phyloP scores from a whole-genome alignment of 92 coral and sea anemone species.

The Micromussa lordhowensis region DNA sequence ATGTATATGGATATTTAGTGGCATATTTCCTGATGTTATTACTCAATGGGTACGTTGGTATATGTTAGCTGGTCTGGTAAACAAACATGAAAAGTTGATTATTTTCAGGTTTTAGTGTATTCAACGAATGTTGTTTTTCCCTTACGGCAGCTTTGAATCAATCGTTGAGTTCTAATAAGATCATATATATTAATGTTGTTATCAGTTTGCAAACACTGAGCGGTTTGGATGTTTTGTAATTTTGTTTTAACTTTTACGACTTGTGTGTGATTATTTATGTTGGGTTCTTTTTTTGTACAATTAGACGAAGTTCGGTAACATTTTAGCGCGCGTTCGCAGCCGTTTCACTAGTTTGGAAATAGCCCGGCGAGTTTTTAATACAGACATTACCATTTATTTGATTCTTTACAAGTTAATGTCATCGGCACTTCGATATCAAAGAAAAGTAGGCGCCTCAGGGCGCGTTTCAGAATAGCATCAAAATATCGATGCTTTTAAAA shows the following conservation, averaged over 20 bases:
- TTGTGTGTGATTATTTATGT: background rate
- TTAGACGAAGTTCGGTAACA: conserved; percentile 1
- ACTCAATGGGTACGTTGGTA: background rate
- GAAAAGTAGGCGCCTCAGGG: conserved; percentile 10
- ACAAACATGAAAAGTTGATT: conserved; percentile 31
- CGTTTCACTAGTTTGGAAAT: background rate
- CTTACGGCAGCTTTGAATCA: conserved; percentile 18
- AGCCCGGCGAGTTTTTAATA: background rate
- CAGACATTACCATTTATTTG: background rate
- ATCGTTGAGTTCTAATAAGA: conserved; percentile 12
- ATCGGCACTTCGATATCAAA: background rate
- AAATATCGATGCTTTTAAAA: conserved; percentile 29
- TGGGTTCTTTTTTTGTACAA: background rate
- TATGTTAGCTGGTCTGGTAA: conserved; percentile 22
- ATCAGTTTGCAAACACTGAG: conserved; percentile 6
- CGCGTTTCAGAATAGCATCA: background rate
- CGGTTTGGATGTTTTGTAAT: background rate
- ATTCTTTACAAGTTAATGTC: conserved; percentile 10
- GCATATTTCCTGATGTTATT: conserved; percentile 2
- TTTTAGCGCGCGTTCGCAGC: background rate
- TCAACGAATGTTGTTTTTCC: conserved; percentile 13
- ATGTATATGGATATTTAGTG: conserved; percentile 6
- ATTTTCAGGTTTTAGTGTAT: conserved; percentile 7
- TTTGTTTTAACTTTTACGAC: background rate
- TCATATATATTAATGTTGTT: conserved; percentile 16